These are phyloP conservation scores for Napeogenes inachia DNA, from an alignment of 2,888 invertebrate genomes.

Conservation along the genomic window DNA sequence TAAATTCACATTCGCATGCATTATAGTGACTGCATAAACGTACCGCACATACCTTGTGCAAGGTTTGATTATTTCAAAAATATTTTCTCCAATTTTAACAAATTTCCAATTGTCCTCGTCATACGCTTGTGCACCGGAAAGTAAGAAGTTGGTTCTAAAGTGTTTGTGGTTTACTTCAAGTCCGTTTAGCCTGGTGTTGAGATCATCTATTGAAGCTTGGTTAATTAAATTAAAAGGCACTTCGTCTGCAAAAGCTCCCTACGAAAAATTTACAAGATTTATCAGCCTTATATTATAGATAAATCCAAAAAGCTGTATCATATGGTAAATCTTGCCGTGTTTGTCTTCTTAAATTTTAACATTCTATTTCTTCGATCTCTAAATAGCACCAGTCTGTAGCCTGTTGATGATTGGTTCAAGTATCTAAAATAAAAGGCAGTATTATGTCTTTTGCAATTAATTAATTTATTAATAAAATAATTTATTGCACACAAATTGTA, in stretches of 20 bases:
- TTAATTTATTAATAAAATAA: too few relatives aligned
- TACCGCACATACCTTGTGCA: slow-evolving; percentile 73
- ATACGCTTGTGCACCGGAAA: slow-evolving; percentile 76
- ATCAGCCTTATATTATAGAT: too few relatives aligned
- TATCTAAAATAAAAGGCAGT: slow-evolving; percentile 50
- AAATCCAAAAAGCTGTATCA: too few relatives aligned
- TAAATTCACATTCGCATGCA: too few relatives aligned
- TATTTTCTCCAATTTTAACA: slow-evolving; percentile 80
- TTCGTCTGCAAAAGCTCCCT: slow-evolving; percentile 83
- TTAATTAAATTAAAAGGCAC: slow-evolving; percentile 83
- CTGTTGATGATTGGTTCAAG: slow-evolving; percentile 66
- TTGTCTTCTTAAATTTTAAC: slow-evolving; percentile 54
- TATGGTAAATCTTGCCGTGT: slow-evolving; percentile 58
- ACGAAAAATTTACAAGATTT: background rate
- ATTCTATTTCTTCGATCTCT: slow-evolving; percentile 34
- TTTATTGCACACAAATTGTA: too few relatives aligned
- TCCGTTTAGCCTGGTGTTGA: slow-evolving; percentile 78
- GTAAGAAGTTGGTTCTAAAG: slow-evolving; percentile 84
- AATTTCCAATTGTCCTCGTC: slow-evolving; percentile 85
- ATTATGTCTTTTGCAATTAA: too few relatives aligned
- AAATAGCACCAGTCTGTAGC: slow-evolving; percentile 78
- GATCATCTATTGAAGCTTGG: slow-evolving; percentile 80
- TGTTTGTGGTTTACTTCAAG: slow-evolving; percentile 66
- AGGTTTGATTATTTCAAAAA: slow-evolving; percentile 81
- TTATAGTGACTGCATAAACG: too few relatives aligned